A percentile compares a stretch with the other conserved stretches of the same genome.
phyloP scores from a whole-genome alignment of 1,140 invertebrate genomes.

The Ladona fulva region DNA sequence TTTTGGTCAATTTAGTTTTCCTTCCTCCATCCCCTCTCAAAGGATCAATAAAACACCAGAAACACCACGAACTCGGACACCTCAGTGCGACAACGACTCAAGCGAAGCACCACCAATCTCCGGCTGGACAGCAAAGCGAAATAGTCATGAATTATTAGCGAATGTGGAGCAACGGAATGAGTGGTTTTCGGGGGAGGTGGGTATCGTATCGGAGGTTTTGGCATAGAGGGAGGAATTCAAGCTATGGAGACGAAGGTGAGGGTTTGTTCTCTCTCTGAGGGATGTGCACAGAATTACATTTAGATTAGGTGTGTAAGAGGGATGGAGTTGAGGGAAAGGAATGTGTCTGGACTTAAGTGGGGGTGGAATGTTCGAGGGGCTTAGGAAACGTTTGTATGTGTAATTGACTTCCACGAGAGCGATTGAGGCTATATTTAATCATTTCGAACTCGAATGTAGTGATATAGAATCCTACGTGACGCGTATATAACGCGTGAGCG shows the following conservation, averaged over 20 bases:
- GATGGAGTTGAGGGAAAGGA: not conserved
- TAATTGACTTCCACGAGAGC: not conserved
- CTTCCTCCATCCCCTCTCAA: not conserved
- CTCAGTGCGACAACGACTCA: not conserved
- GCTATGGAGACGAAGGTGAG: not conserved
- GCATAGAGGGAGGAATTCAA: not conserved
- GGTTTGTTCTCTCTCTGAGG: not conserved
- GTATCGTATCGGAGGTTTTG: not conserved
- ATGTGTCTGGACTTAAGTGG: not conserved
- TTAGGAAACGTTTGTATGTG: not conserved
- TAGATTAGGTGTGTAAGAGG: not conserved
- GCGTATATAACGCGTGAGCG: no score
- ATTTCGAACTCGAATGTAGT: no score
- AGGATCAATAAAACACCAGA: not conserved
- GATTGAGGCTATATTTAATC: not conserved
- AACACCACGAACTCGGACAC: not conserved
- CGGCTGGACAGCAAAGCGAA: not conserved
- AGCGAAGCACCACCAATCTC: not conserved
- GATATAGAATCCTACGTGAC: no score
- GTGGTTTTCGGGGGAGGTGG: no score
- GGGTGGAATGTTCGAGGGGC: not conserved
- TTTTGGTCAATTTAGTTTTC: no score
- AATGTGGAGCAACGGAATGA: not conserved
- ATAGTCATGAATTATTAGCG: not conserved
- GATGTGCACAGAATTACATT: not conserved